Evolutionary conservation across 1,140 invertebrate genomes (phyloP), one percentile per base, ranked within the genome.

Genomic region (Nasonia giraulti): DNA sequence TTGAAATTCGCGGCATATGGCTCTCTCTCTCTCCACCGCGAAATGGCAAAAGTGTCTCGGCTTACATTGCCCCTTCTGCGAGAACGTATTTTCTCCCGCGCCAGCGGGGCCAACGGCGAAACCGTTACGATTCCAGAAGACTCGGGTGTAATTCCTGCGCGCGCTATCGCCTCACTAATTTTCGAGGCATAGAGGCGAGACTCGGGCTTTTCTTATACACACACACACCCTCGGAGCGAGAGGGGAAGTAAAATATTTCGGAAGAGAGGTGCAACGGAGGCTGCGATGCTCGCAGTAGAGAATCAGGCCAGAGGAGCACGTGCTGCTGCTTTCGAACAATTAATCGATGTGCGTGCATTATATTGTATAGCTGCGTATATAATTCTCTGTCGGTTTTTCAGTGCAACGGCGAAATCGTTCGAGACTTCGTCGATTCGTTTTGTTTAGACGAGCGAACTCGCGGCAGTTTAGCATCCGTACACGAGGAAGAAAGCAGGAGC

Each of bases 121-220:
- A 71, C 31, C 69, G 69, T 71, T 71, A 71, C 69, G 27, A 71
- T 71, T 71, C 73, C 33, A 40, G 20, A 37, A 40, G 17, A 37
- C 73, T 74, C 37, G 17, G 73, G 73, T 37, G 73, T 37, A 44
- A 74, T 74, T 37, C 73, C 73, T 37, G 10, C 31, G 31, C 73
- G 73, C 37, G 31, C 27, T 40, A 74, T 74, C 73, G 73, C 73
- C 33, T 74, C 73, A 40, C 73, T 74, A 74, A 74, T 74, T 74
- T 74, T 74, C 33, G 33, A 74, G 73, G 33, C 37, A 74, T 74
- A 40, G 6, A 69, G 66, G 27, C 6, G 66, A 69, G 23, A 69
- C n/a, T 23, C 3, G 47, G 17, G 55, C 55, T 62, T 62, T 62
- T 20, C 55, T 62, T 62, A 62, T 62, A 62, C 17, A 62, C 27